phyloP scores from a whole-genome alignment of 2,888 invertebrate species.

The Myopa testacea region DNA sequence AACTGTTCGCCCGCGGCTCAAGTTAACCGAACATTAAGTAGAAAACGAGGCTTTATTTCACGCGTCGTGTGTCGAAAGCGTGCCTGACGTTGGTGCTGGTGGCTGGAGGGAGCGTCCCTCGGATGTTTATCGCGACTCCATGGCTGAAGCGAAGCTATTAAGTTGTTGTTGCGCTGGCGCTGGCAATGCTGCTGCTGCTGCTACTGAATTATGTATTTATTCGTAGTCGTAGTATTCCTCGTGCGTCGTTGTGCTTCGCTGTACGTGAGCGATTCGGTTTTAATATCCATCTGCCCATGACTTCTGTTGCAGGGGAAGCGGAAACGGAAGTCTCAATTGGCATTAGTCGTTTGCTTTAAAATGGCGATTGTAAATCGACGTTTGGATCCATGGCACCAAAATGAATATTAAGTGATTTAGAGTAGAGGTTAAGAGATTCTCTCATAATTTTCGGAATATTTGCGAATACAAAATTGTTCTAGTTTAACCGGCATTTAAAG shows the following conservation, averaged over 20 bases:
- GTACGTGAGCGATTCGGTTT: not conserved
- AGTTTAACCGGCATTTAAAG: no score
- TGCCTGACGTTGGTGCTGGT: not conserved
- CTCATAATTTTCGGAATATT: no score
- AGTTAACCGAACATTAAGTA: not conserved
- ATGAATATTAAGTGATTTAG: no score
- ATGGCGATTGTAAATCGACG: no score
- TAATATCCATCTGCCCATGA: not conserved
- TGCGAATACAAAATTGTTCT: no score
- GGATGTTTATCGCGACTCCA: not conserved
- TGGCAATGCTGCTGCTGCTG: not conserved
- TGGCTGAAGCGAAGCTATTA: not conserved
- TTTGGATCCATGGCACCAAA: no score
- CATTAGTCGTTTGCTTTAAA: no score
- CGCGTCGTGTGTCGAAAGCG: no score
- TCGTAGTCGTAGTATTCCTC: not conserved
- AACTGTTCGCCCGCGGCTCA: no score
- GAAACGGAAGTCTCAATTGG: not conserved
- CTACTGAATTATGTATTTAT: not conserved
- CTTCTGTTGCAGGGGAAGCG: not conserved
- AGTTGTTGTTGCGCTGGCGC: not conserved
- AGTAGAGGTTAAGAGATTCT: no score
- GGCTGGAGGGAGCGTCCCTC: no score
- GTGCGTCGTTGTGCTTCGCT: not conserved
- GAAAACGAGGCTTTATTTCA: not conserved